Conservation (phyloP, 2,888 invertebrate genomes). For the Chouioia cunea region DNA sequence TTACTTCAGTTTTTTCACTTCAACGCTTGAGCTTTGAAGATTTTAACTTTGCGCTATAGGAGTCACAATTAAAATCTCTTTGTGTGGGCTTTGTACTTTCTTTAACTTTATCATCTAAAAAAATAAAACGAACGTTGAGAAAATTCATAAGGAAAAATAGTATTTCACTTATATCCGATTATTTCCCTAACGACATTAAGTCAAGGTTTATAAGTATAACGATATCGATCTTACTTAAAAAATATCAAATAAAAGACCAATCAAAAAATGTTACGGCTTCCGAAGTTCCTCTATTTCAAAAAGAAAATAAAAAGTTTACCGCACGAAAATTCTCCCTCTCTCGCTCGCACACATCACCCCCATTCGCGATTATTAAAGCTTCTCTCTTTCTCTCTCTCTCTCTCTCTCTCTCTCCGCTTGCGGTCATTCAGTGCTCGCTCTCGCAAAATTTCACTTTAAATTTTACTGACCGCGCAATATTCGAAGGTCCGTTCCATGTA, state of each 20-base stretch:
- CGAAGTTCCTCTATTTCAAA: too few species aligned
- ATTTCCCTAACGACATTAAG: too few species aligned
- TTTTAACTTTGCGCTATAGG: not conserved
- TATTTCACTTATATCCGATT: too few species aligned
- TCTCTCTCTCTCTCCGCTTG: conserved; percentile 9
- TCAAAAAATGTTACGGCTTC: too few species aligned
- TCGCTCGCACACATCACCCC: not conserved
- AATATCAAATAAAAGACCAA: too few species aligned
- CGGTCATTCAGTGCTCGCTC: conserved; percentile 16
- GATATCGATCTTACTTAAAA: too few species aligned
- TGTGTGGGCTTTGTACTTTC: conserved; percentile 1
- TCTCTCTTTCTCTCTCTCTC: not conserved
- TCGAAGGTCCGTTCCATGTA: conserved; percentile 12
- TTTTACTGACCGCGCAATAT: conserved; percentile 43
- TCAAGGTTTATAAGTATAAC: too few species aligned
- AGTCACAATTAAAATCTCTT: conserved; percentile 1
- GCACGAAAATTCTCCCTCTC: not conserved
- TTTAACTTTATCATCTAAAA: too few species aligned
- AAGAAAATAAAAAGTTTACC: not conserved
- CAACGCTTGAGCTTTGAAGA: not conserved
- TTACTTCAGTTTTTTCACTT: conserved; percentile 15
- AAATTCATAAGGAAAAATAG: too few species aligned
- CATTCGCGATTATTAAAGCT: conserved; percentile 37
- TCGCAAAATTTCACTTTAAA: conserved; percentile 43
- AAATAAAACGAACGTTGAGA: too few species aligned